These are phyloP conservation scores for Stomatorhinus walkeri DNA, from an alignment of 2,797 vertebrate species.

Conservation along the genomic window DNA sequence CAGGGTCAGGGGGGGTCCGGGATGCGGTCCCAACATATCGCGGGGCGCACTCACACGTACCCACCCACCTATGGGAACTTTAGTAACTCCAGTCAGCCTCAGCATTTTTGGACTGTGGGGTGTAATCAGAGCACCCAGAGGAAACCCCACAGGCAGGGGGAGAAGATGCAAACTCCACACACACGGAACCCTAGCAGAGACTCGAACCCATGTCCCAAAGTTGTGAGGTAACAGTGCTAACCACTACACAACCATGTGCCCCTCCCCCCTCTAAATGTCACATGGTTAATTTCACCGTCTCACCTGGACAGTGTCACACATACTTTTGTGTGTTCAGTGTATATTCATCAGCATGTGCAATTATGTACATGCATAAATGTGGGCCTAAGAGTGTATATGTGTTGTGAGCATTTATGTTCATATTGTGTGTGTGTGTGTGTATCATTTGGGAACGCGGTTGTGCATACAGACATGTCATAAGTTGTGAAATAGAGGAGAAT, in stretches of 20 bases:
- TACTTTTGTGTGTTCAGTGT: constrained; percentile 16
- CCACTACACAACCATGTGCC: no score
- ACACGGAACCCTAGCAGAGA: no score
- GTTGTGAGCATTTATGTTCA: constrained; percentile 14
- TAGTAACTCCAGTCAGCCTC: neutral
- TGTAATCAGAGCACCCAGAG: neutral
- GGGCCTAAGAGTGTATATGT: constrained; percentile 28
- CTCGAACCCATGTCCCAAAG: no score
- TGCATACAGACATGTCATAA: neutral
- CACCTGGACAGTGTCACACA: neutral
- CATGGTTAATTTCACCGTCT: neutral
- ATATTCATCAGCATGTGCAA: constrained; percentile 26
- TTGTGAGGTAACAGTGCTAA: no score
- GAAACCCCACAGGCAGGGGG: no score
- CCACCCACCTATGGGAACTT: neutral
- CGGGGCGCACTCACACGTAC: neutral
- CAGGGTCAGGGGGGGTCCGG: neutral
- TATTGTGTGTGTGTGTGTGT: constrained; percentile 9
- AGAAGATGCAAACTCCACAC: no score
- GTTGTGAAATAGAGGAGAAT: neutral
- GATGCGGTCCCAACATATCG: neutral
- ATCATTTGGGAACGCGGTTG: neutral
- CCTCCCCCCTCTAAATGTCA: neutral
- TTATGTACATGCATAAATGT: constrained; percentile 19
- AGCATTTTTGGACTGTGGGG: neutral